Percentiles rank a stretch among this genome's conserved stretches.
Conservation (phyloP, 2,113 vertebrate genomes). For the Orcinus orca region DNA sequence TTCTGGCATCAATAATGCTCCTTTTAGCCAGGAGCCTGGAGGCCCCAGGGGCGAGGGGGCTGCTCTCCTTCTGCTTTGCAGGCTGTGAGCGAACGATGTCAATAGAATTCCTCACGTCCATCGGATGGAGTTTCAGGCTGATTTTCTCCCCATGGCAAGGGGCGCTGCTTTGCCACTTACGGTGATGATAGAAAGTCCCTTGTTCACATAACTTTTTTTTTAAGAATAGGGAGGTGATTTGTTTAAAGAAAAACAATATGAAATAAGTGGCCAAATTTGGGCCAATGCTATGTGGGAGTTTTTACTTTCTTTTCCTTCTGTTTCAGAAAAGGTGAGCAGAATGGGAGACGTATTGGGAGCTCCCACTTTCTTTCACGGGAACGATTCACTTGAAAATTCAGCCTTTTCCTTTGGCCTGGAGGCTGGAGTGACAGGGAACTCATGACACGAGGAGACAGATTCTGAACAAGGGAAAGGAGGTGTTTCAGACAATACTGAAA, state of each 20-base stretch:
- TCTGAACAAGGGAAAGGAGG: no score
- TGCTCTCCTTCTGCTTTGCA: rapidly evolving
- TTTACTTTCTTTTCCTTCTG: not conserved
- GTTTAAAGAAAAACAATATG: not conserved
- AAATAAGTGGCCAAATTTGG: not conserved
- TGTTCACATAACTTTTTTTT: not conserved
- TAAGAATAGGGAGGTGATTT: not conserved
- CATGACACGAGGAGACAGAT: not conserved
- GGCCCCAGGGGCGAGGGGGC: rapidly evolving
- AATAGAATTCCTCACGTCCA: no score
- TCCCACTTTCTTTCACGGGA: rapidly evolving
- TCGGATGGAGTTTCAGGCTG: no score
- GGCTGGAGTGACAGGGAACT: not conserved
- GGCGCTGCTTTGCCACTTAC: rapidly evolving
- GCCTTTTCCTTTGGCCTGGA: no score
- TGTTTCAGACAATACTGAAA: rapidly evolving
- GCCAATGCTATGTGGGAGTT: rapidly evolving
- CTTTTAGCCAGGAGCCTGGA: no score
- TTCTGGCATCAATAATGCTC: rapidly evolving
- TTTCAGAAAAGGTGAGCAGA: not conserved
- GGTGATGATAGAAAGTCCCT: rapidly evolving
- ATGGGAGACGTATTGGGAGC: rapidly evolving
- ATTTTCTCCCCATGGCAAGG: not conserved
- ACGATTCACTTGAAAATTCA: not conserved
- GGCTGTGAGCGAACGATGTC: no score